phyloP scores from a whole-genome alignment of 2,888 invertebrate genomes.

The Dryadula phaetusa region DNA sequence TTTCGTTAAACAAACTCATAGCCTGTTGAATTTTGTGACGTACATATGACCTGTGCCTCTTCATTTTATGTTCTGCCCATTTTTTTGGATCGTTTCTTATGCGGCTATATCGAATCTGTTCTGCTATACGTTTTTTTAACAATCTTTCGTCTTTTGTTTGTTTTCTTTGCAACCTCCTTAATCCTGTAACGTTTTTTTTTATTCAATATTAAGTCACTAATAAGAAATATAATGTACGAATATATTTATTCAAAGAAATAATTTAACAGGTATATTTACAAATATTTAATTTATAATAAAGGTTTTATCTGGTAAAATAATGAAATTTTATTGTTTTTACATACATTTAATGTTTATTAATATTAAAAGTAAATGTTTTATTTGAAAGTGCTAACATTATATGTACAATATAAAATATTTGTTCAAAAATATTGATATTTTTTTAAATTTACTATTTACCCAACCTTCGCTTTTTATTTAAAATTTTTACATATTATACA shows the following conservation, averaged over 20 bases:
- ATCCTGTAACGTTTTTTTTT: slow-evolving; percentile 3
- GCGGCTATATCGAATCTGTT: slow-evolving; percentile 34
- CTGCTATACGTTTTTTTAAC: slow-evolving; percentile 31
- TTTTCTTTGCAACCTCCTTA: slow-evolving; percentile 15
- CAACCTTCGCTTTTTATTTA: no score
- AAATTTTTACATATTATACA: no score
- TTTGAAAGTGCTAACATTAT: no score
- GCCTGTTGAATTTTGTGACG: slow-evolving; percentile 7
- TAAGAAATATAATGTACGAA: not conserved
- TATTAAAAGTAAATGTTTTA: no score
- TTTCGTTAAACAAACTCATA: slow-evolving; percentile 19
- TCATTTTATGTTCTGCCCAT: slow-evolving; percentile 33
- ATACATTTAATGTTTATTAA: no score
- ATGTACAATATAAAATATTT: no score
- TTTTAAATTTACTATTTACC: no score
- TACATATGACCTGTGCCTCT: slow-evolving; percentile 28
- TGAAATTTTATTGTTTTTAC: no score
- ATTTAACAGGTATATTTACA: not conserved
- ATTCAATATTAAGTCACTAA: not conserved
- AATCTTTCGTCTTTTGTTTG: slow-evolving; percentile 35
- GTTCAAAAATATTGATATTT: no score
- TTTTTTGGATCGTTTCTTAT: slow-evolving; percentile 40
- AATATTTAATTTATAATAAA: not conserved
- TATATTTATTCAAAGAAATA: not conserved
- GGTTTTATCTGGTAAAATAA: no score